Base-by-base conservation (phyloP, 2,113 vertebrate species). In the Harpagus bidentatus region DNA sequence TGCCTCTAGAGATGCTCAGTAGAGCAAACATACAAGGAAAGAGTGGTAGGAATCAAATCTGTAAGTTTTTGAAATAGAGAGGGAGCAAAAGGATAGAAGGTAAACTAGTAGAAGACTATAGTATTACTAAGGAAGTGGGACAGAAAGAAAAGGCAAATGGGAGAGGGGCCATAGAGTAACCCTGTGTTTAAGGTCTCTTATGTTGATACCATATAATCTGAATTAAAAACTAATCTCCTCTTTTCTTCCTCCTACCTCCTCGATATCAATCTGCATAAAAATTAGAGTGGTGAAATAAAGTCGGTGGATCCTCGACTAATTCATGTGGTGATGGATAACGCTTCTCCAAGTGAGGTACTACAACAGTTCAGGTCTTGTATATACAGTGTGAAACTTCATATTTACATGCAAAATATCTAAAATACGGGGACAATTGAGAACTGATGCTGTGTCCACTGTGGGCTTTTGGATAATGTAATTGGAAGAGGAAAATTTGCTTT, bases 291-390 rank as follows among this genome's bases (percentile, higher is more conserved):
- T 87, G 99, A 99, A 95, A 99, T 98, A 81, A 99, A 99, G 96
- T 98, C 98, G 3, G 99, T 99, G 73, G 99, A 99, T 98, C 99
- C 99, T 86, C 98, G 99, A 53, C 98, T 99, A 93, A 98, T 99
- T 96, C 99, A 99, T 52, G 99, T 99, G 93, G 99, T 99, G 98
- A 97, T 97, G 96, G 98, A 98, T 91, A 98, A 88, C 72, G 73
- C 96, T 26, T 72, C 97, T 93, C 95, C 98, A 48, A 97, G 72
- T 1, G 98, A 98, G 98, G 98, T 98, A 98, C 26, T 93, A 23
- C 93, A 63, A 28, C 91, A 21, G 9, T 85, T 63, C 58, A 48
- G 52, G 28, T 96, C 88, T 95, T 86, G 43, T 45, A 8, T 87
- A 42, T 62, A 31, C 10, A 32, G 18, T 66, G 16, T 85, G 61